Evolutionary conservation across 2,113 vertebrate genomes (phyloP).

Genomic region (Pollimyrus isidori): DNA sequence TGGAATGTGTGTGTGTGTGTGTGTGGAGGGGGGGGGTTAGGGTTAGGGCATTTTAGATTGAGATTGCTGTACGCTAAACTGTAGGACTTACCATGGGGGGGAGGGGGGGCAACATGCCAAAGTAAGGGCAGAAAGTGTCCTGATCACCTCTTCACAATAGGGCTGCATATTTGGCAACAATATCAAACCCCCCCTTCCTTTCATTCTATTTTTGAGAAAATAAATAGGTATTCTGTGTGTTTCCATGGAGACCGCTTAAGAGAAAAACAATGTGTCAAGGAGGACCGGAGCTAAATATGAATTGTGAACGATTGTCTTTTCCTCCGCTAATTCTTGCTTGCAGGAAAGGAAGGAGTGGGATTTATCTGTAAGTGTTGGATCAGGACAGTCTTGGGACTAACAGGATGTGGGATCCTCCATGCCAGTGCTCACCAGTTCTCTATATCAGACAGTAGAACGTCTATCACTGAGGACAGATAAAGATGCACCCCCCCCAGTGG

Average conservation of each 20-base stretch:
- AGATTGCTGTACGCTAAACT: background rate
- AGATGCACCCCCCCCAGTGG: background rate
- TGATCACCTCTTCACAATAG: constrained; percentile 24
- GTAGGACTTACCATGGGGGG: background rate
- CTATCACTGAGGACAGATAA: background rate
- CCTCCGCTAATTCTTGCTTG: background rate
- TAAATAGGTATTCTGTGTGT: constrained; percentile 26
- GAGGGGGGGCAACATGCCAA: constrained; percentile 12
- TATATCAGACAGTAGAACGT: background rate
- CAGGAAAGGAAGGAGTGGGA: background rate
- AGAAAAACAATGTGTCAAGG: constrained; percentile 23
- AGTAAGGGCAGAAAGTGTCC: constrained; percentile 13
- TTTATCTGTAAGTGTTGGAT: background rate
- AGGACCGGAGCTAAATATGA: constrained; percentile 17
- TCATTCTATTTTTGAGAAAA: constrained; percentile 29
- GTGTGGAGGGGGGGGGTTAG: background rate
- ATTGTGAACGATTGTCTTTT: background rate
- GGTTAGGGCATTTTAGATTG: background rate
- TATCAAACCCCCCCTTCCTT: constrained; percentile 18
- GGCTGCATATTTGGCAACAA: constrained; percentile 23
- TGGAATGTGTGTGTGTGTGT: background rate
- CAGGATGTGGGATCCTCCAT: background rate
- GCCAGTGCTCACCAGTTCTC: background rate
- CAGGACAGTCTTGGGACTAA: background rate
- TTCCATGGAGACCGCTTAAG: constrained; percentile 24